These are phyloP conservation scores for Papilio protenor DNA, from an alignment of 2,888 invertebrate genomes.

Conservation along the genomic window DNA sequence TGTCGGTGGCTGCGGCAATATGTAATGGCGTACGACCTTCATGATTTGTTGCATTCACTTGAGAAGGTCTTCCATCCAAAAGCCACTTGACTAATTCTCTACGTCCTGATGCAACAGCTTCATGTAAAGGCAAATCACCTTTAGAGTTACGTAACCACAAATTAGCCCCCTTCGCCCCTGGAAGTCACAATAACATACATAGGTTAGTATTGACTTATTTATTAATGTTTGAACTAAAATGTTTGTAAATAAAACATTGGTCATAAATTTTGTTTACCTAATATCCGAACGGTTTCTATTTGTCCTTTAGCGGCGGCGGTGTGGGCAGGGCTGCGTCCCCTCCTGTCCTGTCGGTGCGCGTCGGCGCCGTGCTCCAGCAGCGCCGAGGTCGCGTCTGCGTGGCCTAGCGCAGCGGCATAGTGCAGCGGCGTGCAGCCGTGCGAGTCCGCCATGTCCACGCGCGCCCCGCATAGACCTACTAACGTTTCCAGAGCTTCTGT, in stretches of 20 bases:
- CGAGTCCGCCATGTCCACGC: slow-evolving; percentile 94
- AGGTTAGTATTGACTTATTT: neutral
- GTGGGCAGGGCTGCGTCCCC: slow-evolving; percentile 96
- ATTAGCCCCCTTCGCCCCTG: slow-evolving; percentile 89
- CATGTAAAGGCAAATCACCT: slow-evolving; percentile 98
- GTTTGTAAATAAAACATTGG: neutral
- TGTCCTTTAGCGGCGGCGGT: slow-evolving; percentile 99
- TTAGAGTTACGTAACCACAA: slow-evolving; percentile 96
- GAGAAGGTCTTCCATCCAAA: slow-evolving; percentile 91
- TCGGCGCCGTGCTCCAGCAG: slow-evolving; percentile 95
- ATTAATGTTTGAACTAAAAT: neutral
- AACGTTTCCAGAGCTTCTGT: slow-evolving; percentile 95
- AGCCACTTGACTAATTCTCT: slow-evolving; percentile 96
- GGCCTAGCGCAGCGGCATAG: slow-evolving; percentile 98
- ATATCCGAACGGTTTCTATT: slow-evolving; percentile 91
- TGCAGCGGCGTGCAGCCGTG: slow-evolving; percentile 98
- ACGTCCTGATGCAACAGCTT: slow-evolving; percentile 96
- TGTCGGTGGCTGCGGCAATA: slow-evolving; percentile 96
- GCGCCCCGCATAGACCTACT: slow-evolving; percentile 93
- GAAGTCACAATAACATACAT: neutral
- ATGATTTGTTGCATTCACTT: slow-evolving; percentile 94
- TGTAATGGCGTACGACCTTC: slow-evolving; percentile 97
- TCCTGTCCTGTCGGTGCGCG: slow-evolving; percentile 95
- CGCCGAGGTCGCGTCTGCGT: slow-evolving; percentile 95
- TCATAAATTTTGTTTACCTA: slow-evolving; percentile 67